phyloP scores from a whole-genome alignment of 2,888 invertebrate genomes.

The Danaus chrysippus region DNA sequence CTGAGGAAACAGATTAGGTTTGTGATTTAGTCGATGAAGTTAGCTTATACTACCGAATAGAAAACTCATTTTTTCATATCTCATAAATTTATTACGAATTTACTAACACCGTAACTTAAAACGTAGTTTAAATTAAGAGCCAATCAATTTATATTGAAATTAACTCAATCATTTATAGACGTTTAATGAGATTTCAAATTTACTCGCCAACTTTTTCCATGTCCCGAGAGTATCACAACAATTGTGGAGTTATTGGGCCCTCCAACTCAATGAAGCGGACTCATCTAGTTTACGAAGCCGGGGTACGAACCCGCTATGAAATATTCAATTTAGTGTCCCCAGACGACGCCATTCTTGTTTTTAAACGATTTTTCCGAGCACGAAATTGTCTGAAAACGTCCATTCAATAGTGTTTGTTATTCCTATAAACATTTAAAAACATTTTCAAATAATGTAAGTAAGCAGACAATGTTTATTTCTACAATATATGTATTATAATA shows the following conservation, averaged over 20 bases:
- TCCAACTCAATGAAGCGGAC: conserved; percentile 34
- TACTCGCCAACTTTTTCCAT: conserved; percentile 19
- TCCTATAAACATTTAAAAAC: not conserved
- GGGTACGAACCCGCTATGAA: conserved; percentile 34
- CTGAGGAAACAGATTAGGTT: too few species aligned
- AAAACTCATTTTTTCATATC: not conserved
- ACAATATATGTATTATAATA: too few species aligned
- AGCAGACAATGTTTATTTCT: too few species aligned
- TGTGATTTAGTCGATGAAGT: too few species aligned
- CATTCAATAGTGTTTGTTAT: not conserved
- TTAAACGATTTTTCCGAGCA: conserved; percentile 1
- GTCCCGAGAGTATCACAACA: conserved; percentile 30
- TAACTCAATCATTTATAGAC: conserved; percentile 18
- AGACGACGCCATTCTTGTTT: conserved; percentile 15
- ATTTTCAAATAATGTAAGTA: not conserved
- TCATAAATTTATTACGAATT: too few species aligned
- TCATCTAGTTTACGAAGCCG: conserved; percentile 34
- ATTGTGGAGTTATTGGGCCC: conserved; percentile 33
- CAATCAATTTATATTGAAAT: not conserved
- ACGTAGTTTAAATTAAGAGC: not conserved
- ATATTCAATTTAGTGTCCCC: conserved; percentile 34
- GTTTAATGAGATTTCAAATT: conserved; percentile 28
- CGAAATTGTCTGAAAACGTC: conserved; percentile 5
- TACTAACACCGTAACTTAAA: not conserved
- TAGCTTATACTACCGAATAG: not conserved